phyloP scores from a whole-genome alignment of 2,113 vertebrate genomes.

The Nipponia nippon region DNA sequence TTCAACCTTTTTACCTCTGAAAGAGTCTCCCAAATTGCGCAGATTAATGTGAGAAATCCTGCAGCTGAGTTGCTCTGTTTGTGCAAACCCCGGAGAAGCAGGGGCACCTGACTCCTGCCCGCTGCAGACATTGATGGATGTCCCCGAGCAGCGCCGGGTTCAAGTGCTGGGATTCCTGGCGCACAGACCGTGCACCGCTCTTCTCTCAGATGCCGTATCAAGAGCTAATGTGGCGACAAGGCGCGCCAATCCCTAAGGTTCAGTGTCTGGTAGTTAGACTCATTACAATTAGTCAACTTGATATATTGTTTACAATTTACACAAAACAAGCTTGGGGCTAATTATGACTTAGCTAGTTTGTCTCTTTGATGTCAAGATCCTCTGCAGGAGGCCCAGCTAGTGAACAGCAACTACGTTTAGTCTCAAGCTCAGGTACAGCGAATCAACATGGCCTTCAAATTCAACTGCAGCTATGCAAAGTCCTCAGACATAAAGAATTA shows the following conservation, averaged over 20 bases:
- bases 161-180: constrained; percentile 1
- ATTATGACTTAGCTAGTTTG: constrained; percentile 66
- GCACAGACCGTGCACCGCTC: background rate
- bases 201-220: background rate
- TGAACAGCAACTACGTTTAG: background rate
- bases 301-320: constrained; percentile 71
- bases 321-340: constrained; percentile 62
- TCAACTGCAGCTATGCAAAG: background rate
- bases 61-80: background rate
- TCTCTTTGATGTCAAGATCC: constrained; percentile 61
- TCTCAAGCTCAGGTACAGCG: constrained; percentile 38
- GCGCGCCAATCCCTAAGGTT: constrained; percentile 12
- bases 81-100: background rate
- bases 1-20: background rate
- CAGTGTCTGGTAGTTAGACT: constrained; percentile 37
- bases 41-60: constrained; percentile 29
- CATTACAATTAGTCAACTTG: constrained; percentile 71
- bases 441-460: background rate
- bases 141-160: background rate
- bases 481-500: background rate
- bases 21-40: background rate
- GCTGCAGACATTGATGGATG: constrained; percentile 6
- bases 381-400: constrained; percentile 31
- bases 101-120: constrained; percentile 30
- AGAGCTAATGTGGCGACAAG: background rate